These are phyloP conservation scores for Ophion ellenae DNA, from an alignment of 2,888 invertebrate genomes.

Conservation along the genomic window DNA sequence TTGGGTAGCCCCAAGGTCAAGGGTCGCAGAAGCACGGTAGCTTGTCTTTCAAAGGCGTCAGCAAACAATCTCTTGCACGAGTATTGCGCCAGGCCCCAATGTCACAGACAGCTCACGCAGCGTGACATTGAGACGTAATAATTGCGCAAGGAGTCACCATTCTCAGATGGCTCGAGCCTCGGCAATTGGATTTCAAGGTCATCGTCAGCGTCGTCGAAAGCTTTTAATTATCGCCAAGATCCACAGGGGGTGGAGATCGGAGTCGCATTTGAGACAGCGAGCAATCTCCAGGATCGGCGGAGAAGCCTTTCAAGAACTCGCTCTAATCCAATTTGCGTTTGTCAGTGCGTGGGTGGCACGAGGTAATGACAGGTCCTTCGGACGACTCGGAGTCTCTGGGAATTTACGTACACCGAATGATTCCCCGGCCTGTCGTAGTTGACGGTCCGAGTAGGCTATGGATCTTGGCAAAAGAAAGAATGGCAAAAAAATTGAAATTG, in stretches of 20 bases:
- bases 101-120: not conserved
- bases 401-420: not conserved
- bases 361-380: conserved; percentile 14
- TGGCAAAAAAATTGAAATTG: no score
- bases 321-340: conserved; percentile 14
- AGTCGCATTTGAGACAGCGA: not conserved
- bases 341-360: not conserved
- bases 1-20: no score
- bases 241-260: not conserved
- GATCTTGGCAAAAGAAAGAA: no score
- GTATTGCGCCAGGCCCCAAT: not conserved
- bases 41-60: no score
- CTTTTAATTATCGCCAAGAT: not conserved
- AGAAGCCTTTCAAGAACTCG: not conserved
- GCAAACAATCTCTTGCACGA: no score
- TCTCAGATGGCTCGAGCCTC: not conserved
- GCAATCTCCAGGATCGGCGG: not conserved
- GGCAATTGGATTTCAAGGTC: not conserved
- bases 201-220: not conserved
- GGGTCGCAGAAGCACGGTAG: no score
- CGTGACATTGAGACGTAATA: not conserved
- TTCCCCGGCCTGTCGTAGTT: not conserved
- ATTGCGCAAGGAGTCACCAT: not conserved
- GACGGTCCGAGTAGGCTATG: no score
- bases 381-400: not conserved